A percentile compares a stretch with the other conserved stretches of the same genome.
phyloP scores from a whole-genome alignment of 2,888 invertebrate genomes.

The Amiota minor region DNA sequence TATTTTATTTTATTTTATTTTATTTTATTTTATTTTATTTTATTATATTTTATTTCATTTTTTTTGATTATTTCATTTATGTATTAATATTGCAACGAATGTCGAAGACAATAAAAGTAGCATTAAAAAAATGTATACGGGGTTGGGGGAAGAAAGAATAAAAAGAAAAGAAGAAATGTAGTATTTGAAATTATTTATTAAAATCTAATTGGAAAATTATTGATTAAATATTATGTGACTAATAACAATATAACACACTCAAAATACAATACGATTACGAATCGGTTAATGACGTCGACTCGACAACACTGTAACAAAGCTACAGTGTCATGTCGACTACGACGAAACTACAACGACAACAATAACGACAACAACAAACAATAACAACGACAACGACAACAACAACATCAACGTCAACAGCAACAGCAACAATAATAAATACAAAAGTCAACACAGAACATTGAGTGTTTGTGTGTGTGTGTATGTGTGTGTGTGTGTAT shows the following conservation, averaged over 20 bases:
- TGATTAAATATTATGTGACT: constrained; percentile 61
- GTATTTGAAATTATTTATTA: constrained; percentile 58
- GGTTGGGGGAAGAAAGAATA: constrained; percentile 32
- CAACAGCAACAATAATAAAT: background rate
- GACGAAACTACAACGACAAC: constrained; percentile 56
- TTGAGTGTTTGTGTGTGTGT: constrained; percentile 30
- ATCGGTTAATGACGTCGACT: constrained; percentile 45
- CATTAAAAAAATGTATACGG: too few species aligned
- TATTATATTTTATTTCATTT: constrained; percentile 1
- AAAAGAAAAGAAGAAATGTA: constrained; percentile 34
- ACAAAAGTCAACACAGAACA: too few species aligned
- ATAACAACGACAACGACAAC: background rate
- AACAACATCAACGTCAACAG: background rate
- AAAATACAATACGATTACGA: constrained; percentile 60
- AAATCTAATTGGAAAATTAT: constrained; percentile 63
- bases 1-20: constrained; percentile 2
- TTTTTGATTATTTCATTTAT: constrained; percentile 2
- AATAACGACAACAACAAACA: constrained; percentile 24
- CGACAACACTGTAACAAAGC: constrained; percentile 1
- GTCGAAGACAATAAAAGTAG: background rate
- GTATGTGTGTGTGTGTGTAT: constrained; percentile 11
- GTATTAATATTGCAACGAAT: constrained; percentile 9
- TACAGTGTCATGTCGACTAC: background rate
- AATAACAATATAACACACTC: constrained; percentile 60
- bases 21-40: constrained; percentile 3